Percentiles rank a stretch among this genome's conserved stretches.
Evolutionary conservation across 2,888 invertebrate genomes (phyloP).

Genomic region (Nomada hirtipes): DNA sequence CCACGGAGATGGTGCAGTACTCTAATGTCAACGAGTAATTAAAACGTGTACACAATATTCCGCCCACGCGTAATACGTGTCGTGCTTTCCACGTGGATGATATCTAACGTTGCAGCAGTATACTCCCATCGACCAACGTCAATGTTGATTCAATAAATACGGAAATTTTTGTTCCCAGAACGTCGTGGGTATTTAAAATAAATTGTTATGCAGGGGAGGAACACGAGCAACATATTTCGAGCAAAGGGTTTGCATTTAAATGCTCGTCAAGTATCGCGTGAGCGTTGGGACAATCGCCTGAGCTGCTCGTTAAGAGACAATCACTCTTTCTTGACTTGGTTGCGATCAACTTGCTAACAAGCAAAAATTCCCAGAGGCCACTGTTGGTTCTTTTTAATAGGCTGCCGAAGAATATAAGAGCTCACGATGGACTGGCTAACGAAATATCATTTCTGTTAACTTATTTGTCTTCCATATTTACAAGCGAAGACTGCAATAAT

Average conservation of each 20-base stretch:
- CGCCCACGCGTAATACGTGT: constrained; percentile 31
- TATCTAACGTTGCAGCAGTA: not conserved
- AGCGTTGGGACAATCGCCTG: constrained; percentile 2
- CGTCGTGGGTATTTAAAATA: not conserved
- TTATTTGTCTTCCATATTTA: too few relatives aligned
- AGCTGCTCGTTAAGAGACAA: constrained; percentile 21
- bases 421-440: not conserved
- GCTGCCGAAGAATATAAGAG: not conserved
- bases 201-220: not conserved
- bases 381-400: not conserved
- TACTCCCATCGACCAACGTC: not conserved
- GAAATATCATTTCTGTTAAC: not conserved
- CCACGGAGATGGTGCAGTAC: not conserved
- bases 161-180: not conserved
- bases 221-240: not conserved
- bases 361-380: not conserved
- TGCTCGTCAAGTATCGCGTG: constrained; percentile 1
- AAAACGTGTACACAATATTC: constrained; percentile 33
- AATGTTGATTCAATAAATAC: constrained; percentile 6
- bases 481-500: too few relatives aligned
- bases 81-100: not conserved
- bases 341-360: constrained; percentile 7
- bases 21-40: constrained; percentile 36
- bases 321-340: not conserved
- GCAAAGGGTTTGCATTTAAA: constrained; percentile 3